These are phyloP conservation scores for Tragelaphus strepsiceros DNA, from an alignment of 2,113 vertebrate species.

Conservation along the genomic window DNA sequence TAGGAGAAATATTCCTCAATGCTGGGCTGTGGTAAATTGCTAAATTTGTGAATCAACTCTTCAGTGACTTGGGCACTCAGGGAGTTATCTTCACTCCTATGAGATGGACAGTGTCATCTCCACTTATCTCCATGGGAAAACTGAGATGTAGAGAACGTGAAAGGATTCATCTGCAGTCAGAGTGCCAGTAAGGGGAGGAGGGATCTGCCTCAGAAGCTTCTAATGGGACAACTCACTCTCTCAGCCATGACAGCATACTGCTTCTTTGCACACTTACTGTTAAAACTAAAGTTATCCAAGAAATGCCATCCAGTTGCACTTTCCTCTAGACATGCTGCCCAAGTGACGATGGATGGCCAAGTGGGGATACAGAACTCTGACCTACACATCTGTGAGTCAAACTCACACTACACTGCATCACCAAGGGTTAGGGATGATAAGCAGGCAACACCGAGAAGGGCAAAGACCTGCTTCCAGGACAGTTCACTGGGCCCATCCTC, in stretches of 20 bases:
- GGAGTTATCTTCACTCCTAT: neutral
- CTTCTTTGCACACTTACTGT: neutral
- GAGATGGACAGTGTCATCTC: neutral
- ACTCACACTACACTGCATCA: neutral
- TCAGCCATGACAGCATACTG: neutral
- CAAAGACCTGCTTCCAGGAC: neutral
- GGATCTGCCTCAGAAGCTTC: neutral
- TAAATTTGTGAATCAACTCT: neutral
- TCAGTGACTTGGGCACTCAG: neutral
- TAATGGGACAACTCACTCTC: neutral
- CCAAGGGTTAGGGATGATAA: neutral
- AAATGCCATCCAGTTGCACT: neutral
- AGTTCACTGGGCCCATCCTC: neutral
- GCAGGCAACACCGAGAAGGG: neutral
- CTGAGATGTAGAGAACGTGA: neutral
- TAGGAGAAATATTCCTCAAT: neutral
- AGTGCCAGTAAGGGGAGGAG: neutral
- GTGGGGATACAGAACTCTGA: neutral
- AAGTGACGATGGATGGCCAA: neutral
- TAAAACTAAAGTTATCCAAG: neutral
- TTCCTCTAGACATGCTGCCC: neutral
- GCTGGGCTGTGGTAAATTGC: neutral
- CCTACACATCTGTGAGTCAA: neutral
- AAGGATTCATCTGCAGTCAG: neutral
- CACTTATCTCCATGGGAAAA: neutral